These are phyloP conservation scores for Sus cebifrons DNA, from an alignment of 2,797 vertebrate genomes.

Conservation along the genomic window DNA sequence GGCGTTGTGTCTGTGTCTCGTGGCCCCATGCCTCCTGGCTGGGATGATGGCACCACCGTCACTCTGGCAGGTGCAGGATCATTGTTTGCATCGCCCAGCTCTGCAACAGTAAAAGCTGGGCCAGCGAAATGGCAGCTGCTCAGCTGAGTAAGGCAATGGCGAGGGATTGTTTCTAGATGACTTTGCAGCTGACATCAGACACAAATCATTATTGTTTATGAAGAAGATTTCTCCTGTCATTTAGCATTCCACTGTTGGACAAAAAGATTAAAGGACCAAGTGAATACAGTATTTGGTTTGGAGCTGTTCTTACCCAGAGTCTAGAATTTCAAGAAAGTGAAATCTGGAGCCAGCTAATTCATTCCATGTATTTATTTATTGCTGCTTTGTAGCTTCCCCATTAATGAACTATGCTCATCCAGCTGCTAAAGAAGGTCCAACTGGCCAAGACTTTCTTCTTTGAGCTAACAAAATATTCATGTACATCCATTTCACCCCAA, in stretches of 20 bases:
- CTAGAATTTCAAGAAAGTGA: slow-evolving; percentile 50
- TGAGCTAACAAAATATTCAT: not conserved
- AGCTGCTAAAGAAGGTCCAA: not conserved
- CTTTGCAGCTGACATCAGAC: slow-evolving; percentile 41
- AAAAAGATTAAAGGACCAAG: slow-evolving; percentile 71
- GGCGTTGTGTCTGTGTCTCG: slow-evolving; percentile 5
- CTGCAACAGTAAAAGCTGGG: slow-evolving; percentile 64
- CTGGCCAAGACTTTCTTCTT: not conserved
- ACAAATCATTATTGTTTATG: slow-evolving; percentile 52
- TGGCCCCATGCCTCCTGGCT: slow-evolving; percentile 55
- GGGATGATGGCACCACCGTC: not conserved
- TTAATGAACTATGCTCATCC: not conserved
- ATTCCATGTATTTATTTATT: not conserved
- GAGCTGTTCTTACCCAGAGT: slow-evolving; percentile 23
- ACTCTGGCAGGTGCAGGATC: slow-evolving; percentile 68
- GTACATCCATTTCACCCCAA: not conserved
- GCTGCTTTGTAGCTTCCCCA: not conserved
- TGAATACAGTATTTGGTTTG: slow-evolving; percentile 9
- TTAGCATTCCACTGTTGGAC: not conserved
- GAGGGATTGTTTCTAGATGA: slow-evolving; percentile 46
- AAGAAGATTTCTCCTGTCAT: slow-evolving; percentile 48
- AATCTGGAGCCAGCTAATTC: not conserved
- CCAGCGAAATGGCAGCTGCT: slow-evolving; percentile 83
- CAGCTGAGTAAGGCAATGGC: slow-evolving; percentile 45
- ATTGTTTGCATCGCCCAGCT: slow-evolving; percentile 54